These are phyloP conservation scores for Octopus sinensis DNA, from an alignment of 1,140 invertebrate species.

Conservation along the genomic window DNA sequence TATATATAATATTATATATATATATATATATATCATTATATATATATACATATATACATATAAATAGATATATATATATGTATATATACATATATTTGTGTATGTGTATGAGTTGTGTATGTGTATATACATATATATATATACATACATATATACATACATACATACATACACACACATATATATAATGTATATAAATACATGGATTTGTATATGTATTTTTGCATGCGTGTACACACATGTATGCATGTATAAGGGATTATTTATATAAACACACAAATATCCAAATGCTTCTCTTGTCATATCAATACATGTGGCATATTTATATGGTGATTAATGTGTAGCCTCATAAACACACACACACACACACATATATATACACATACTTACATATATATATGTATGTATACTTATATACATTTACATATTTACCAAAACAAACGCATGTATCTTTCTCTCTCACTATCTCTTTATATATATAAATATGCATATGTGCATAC, in stretches of 20 bases:
- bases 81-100: background rate
- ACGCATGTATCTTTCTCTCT: background rate
- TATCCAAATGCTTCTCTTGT: background rate
- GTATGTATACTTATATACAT: background rate
- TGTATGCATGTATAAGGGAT: too few relatives aligned
- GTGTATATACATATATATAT: background rate
- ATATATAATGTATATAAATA: too few relatives aligned
- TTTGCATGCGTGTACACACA: too few relatives aligned
- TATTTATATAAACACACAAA: too few relatives aligned
- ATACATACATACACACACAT: background rate
- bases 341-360: background rate
- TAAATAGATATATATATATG: background rate
- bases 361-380: background rate
- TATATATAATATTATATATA: too few relatives aligned
- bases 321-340: background rate
- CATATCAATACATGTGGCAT: background rate
- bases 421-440: background rate
- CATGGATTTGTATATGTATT: too few relatives aligned
- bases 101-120: background rate
- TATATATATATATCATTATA: background rate
- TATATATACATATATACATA: background rate
- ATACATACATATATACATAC: background rate
- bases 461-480: background rate
- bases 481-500: background rate
- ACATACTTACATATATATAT: background rate